These are phyloP conservation scores for Crocodylus rhombifer DNA, from an alignment of 2,797 vertebrate genomes.

Conservation along the genomic window DNA sequence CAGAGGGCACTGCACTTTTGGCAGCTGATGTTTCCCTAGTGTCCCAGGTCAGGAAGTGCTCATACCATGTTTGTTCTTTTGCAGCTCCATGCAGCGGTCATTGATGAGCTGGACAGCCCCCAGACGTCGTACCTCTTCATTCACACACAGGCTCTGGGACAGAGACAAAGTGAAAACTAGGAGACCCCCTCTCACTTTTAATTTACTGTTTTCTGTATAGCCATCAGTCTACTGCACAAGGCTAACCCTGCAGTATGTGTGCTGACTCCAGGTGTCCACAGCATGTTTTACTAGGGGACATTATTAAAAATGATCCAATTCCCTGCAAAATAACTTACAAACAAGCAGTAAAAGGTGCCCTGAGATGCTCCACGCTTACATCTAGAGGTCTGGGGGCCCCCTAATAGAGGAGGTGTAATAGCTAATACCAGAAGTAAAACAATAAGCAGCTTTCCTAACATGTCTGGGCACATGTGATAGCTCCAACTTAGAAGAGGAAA, in stretches of 20 bases:
- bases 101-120: conserved; percentile 92
- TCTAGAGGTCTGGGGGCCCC: background rate
- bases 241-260: background rate
- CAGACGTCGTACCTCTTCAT: conserved; percentile 89
- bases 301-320: background rate
- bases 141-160: conserved; percentile 92
- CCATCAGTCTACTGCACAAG: background rate
- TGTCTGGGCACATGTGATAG: background rate
- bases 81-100: conserved; percentile 95
- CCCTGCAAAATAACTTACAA: background rate
- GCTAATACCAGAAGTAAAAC: background rate
- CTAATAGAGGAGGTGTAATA: background rate
- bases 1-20: background rate
- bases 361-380: background rate
- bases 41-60: background rate
- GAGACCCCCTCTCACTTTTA: background rate
- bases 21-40: background rate
- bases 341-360: background rate
- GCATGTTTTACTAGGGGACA: background rate
- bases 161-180: background rate
- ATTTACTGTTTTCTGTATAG: background rate
- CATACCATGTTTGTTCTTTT: conserved; percentile 92
- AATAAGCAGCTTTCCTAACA: background rate
- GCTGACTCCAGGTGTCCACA: background rate
- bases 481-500: background rate